A percentile compares a stretch with the other conserved stretches of the same genome.
phyloP scores from a whole-genome alignment of 2,888 invertebrate genomes.

The Troides aeacus region DNA sequence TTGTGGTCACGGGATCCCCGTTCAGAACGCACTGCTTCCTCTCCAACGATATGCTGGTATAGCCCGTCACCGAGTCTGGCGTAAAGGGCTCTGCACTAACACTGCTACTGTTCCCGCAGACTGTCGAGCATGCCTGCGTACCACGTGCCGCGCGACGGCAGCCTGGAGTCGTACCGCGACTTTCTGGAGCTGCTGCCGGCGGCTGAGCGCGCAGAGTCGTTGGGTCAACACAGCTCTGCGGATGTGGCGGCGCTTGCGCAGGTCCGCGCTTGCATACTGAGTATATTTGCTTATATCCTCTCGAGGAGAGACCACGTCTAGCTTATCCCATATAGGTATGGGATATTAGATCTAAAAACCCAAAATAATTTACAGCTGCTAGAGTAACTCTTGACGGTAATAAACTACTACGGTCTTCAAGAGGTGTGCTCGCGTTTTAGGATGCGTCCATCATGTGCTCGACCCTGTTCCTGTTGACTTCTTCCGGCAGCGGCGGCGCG shows the following conservation, averaged over 20 bases:
- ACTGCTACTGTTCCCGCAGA: conserved; percentile 58
- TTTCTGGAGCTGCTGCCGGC: conserved; percentile 88
- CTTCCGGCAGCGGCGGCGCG: conserved; percentile 79
- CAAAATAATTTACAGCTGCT: too few species aligned
- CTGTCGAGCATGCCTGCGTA: conserved; percentile 87
- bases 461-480: conserved; percentile 88
- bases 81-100: too few species aligned
- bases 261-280: conserved; percentile 64
- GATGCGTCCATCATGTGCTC: conserved; percentile 88
- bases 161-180: conserved; percentile 89
- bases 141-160: conserved; percentile 91
- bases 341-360: too few species aligned
- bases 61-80: too few species aligned
- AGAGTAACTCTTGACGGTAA: too few species aligned
- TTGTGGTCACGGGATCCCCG: too few species aligned
- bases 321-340: too few species aligned
- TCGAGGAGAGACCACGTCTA: too few species aligned
- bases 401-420: neutral
- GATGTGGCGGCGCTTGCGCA: conserved; percentile 92
- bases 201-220: conserved; percentile 90
- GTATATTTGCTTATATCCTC: too few species aligned
- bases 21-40: too few species aligned
- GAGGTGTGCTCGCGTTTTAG: conserved; percentile 40
- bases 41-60: too few species aligned
- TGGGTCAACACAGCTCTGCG: conserved; percentile 94